Evolutionary conservation across 2,797 vertebrate species (phyloP), one percentile per base, ranked within the genome.

Genomic region (Crypturellus tataupa): DNA sequence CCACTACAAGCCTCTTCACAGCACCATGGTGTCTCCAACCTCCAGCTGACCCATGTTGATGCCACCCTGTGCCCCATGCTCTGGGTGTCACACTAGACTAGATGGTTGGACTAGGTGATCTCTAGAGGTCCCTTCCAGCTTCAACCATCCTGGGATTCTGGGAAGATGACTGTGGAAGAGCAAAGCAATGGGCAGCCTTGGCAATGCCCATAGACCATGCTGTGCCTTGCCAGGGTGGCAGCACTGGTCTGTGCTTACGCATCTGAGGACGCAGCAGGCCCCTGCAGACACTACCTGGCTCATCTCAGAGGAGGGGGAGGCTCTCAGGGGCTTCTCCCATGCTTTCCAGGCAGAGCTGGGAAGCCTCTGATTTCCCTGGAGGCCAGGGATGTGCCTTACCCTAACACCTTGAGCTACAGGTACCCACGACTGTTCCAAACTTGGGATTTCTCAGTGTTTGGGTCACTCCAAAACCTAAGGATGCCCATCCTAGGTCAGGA

Each of bases 241-340:
- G 27, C 5, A 7, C 19, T 40, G 18, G 9, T 49, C 68, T 35
- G 35, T 20, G 47, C 47, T 19, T 17, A 20, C 33, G 19, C 33
- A 20, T 5, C 39, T 31, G 39, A 40, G 35, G 46, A 70, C 29
- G 9, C 7, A 81, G 40, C 0, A 2, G 42, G 20, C 29, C 29
- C 7, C 65, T 37, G 6, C 1, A 13, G 51, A 20, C 15, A 10
- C 6, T n/a, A 56, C 18, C 31, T n/a, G 0, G 12, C 53, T 35
- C 12, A 9, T 8, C 29, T 16, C 44, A 8, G 10, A 58, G 46
- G 68, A 87, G 35, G 10, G 37, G 21, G 8, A 79, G 17, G 33
- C 37, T 67, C 67, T 3, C 7, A 62, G 71, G 56, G 70, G 55
- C 1, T 1, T 29, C 40, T 16, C 3, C 33, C 25, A 39, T 40